phyloP scores from a whole-genome alignment of 1,140 invertebrate species.

The Meloidogyne hapla region DNA sequence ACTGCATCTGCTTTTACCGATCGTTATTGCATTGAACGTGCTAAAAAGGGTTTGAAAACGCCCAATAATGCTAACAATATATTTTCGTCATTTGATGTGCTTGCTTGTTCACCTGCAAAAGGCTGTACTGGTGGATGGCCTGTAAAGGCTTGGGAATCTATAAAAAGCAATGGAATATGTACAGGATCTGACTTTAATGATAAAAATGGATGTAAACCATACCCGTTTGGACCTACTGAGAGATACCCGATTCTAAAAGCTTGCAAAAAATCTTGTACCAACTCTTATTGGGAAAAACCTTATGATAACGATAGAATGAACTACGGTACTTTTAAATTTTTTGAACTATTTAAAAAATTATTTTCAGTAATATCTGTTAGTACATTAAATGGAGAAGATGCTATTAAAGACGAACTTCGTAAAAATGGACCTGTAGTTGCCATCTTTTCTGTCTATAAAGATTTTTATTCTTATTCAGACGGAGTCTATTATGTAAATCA shows the following conservation, averaged over 20 bases:
- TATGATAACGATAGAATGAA: conserved; percentile 36
- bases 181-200: conserved; percentile 5
- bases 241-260: neutral
- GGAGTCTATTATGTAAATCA: conserved; percentile 74
- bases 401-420: conserved; percentile 72
- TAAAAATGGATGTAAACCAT: conserved; percentile 8
- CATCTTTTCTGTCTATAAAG: conserved; percentile 81
- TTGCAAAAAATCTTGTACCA: conserved; percentile 11
- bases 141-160: neutral
- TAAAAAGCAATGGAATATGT: conserved; percentile 1
- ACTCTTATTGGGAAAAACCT: neutral
- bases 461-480: conserved; percentile 76
- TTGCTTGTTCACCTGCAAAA: conserved; percentile 10
- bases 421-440: conserved; percentile 84
- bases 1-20: conserved; percentile 74
- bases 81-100: conserved; percentile 13
- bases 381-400: neutral
- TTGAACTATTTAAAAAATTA: conserved; percentile 58
- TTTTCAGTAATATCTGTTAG: conserved; percentile 44
- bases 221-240: conserved; percentile 1
- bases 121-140: conserved; percentile 19
- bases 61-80: neutral
- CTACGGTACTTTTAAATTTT: conserved; percentile 66
- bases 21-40: conserved; percentile 79
- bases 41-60: conserved; percentile 70